These are phyloP conservation scores for Hyles euphorbiae DNA, from an alignment of 1,140 invertebrate genomes.

Conservation along the genomic window DNA sequence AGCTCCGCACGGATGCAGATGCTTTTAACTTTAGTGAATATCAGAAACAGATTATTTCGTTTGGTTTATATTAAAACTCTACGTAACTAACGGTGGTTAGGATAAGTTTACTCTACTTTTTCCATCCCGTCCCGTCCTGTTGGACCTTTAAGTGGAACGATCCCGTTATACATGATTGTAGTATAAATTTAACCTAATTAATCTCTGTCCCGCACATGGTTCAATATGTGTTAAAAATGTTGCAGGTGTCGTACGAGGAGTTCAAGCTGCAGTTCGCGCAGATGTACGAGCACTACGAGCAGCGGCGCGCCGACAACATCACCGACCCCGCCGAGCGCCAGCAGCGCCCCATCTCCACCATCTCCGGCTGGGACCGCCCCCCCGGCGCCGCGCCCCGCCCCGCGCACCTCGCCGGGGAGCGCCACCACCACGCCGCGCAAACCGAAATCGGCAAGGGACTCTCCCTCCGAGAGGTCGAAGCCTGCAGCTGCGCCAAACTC, in stretches of 20 bases:
- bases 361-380: constrained; percentile 92
- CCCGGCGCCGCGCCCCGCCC: constrained; percentile 62
- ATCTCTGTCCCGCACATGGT: no score
- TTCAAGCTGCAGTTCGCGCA: constrained; percentile 96
- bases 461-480: constrained; percentile 63
- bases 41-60: no score
- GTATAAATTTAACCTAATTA: no score
- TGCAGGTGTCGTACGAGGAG: constrained; percentile 95
- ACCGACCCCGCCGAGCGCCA: constrained; percentile 94
- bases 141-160: no score
- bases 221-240: constrained; percentile 1
- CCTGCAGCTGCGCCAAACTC: constrained; percentile 46
- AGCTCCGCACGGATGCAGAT: no score
- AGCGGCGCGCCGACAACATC: constrained; percentile 94
- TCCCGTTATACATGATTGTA: no score
- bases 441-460: constrained; percentile 72
- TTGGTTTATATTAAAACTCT: no score
- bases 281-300: constrained; percentile 98
- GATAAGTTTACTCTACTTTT: no score
- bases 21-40: no score
- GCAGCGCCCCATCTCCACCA: constrained; percentile 95
- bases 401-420: constrained; percentile 61
- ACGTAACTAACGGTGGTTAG: no score
- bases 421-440: constrained; percentile 73
- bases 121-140: no score